Percentiles rank a stretch among this genome's conserved stretches.
Conservation (phyloP, 2,888 invertebrate species). For the Diplazon laetatorius region DNA sequence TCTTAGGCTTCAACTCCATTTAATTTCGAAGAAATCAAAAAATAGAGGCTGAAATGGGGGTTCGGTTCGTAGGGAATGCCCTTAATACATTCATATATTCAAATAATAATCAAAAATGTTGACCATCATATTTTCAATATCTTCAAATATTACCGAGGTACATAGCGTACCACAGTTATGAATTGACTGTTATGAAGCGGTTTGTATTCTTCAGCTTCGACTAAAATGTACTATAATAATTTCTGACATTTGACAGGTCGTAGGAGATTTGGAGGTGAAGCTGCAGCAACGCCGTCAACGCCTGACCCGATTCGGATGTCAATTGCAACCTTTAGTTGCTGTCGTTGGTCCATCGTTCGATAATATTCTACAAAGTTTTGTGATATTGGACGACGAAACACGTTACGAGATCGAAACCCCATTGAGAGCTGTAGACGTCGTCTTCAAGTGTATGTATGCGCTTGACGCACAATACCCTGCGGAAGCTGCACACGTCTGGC, state of each 20-base stretch:
- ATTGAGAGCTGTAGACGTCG: slow-evolving; percentile 27
- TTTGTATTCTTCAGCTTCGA: too few species aligned
- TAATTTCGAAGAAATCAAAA: too few species aligned
- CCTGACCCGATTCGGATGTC: slow-evolving; percentile 24
- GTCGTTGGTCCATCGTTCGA: slow-evolving; percentile 34
- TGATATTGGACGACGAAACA: slow-evolving; percentile 16
- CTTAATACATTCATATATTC: too few species aligned
- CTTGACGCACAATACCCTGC: slow-evolving; percentile 33
- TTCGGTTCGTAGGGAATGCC: too few species aligned
- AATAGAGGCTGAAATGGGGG: too few species aligned
- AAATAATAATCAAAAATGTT: too few species aligned
- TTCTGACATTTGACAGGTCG: slow-evolving; percentile 17
- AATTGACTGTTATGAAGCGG: too few species aligned
- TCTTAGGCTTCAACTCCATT: too few species aligned
- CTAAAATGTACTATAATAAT: too few species aligned
- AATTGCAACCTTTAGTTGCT: slow-evolving; percentile 24
- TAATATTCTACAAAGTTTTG: slow-evolving; percentile 16
- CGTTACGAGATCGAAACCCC: slow-evolving; percentile 38
- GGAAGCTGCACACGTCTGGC: slow-evolving; percentile 24
- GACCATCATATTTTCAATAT: too few species aligned
- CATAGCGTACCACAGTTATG: too few species aligned
- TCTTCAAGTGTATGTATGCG: slow-evolving; percentile 15
- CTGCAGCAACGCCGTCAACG: slow-evolving; percentile 31
- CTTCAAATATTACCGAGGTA: too few species aligned
- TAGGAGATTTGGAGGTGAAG: slow-evolving; percentile 34